A percentile compares a stretch with the other conserved stretches of the same genome.
Evolutionary conservation across 92 coral and sea anemone genomes (phyloP).

Genomic region (Epizoanthus scotinus): DNA sequence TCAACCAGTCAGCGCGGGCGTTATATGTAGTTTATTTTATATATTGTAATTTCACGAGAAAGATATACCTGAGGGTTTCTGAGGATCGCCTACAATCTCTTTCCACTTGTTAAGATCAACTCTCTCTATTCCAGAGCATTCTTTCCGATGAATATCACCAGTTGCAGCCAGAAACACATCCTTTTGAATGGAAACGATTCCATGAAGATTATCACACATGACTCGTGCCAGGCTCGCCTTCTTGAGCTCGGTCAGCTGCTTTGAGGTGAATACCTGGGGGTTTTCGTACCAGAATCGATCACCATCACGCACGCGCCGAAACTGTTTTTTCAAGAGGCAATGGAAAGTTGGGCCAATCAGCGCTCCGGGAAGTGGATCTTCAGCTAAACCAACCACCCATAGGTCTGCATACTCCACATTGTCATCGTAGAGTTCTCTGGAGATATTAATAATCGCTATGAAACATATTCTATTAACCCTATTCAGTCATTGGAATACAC

Average conservation of each 20-base stretch:
- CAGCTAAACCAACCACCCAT: constrained; percentile 93
- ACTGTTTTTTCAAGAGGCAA: constrained; percentile 83
- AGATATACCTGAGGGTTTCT: constrained; percentile 36
- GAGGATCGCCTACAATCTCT: constrained; percentile 47
- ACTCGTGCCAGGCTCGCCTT: constrained; percentile 85
- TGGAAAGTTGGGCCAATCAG: constrained; percentile 94
- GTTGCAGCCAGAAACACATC: constrained; percentile 87
- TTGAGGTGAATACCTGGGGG: constrained; percentile 65
- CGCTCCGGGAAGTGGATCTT: constrained; percentile 84
- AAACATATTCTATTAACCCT: no score
- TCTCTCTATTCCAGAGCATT: constrained; percentile 69
- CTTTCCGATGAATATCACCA: constrained; percentile 66
- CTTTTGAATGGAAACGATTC: constrained; percentile 81
- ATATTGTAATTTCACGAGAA: no score
- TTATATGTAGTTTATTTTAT: no score
- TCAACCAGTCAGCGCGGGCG: no score
- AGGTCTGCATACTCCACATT: constrained; percentile 85
- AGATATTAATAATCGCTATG: background rate
- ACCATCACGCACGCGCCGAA: constrained; percentile 87
- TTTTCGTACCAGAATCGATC: constrained; percentile 98
- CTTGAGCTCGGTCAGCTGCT: constrained; percentile 78
- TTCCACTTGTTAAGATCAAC: constrained; percentile 80
- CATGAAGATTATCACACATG: constrained; percentile 85
- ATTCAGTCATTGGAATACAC: no score
- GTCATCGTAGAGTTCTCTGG: constrained; percentile 62